Conservation (phyloP, 2,888 invertebrate genomes). For the Heliconius erato region DNA sequence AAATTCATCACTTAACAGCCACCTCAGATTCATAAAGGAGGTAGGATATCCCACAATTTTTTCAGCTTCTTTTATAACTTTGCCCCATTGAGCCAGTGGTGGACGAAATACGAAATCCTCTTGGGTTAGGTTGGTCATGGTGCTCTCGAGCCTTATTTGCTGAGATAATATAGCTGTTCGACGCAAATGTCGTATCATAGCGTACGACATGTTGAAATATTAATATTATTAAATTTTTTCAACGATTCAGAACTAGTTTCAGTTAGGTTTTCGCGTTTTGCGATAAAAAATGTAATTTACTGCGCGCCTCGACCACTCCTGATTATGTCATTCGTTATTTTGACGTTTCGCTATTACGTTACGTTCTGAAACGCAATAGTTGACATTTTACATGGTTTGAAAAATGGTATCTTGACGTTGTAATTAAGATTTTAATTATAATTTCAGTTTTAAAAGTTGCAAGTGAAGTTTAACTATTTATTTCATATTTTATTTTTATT, state of each 20-base stretch:
- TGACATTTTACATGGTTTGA: neutral
- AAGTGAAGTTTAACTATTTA: neutral
- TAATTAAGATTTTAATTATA: constrained; percentile 13
- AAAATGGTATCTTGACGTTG: neutral
- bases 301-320: constrained; percentile 46
- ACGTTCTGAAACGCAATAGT: constrained; percentile 61
- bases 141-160: constrained; percentile 74
- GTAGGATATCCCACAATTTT: constrained; percentile 86
- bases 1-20: constrained; percentile 88
- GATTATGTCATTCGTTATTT: constrained; percentile 53
- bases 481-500: no score
- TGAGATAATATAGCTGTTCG: constrained; percentile 69
- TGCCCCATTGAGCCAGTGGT: constrained; percentile 78
- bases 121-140: constrained; percentile 76
- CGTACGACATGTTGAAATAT: constrained; percentile 71
- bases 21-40: constrained; percentile 86
- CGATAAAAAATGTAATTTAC: constrained; percentile 38
- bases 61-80: constrained; percentile 82
- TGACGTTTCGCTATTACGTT: constrained; percentile 49
- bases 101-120: constrained; percentile 80
- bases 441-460: neutral
- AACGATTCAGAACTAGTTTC: constrained; percentile 58
- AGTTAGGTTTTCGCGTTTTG: constrained; percentile 49
- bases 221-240: constrained; percentile 47
- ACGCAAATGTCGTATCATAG: constrained; percentile 75